Evolutionary conservation across 2,888 invertebrate genomes (phyloP).

Genomic region (Melinaea marsaeus): DNA sequence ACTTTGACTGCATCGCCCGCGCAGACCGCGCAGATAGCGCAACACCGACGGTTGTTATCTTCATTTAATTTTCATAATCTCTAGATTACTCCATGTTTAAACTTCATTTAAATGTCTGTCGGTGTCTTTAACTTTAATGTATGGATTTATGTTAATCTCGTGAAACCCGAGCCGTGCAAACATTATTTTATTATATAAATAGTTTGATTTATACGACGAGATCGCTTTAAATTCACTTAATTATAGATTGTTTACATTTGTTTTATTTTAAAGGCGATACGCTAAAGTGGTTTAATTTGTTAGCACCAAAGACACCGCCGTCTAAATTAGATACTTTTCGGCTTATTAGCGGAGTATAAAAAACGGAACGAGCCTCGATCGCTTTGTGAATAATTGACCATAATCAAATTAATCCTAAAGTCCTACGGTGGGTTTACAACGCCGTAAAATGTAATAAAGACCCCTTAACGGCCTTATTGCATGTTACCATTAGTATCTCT

Average conservation of each 20-base stretch:
- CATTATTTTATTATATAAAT: slow-evolving; percentile 22
- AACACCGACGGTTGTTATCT: slow-evolving; percentile 58
- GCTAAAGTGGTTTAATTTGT: slow-evolving; percentile 77
- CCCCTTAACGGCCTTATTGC: slow-evolving; percentile 64
- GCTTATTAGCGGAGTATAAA: slow-evolving; percentile 73
- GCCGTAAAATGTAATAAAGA: slow-evolving; percentile 76
- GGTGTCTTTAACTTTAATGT: slow-evolving; percentile 19
- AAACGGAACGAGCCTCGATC: slow-evolving; percentile 66
- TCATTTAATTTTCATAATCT: slow-evolving; percentile 54
- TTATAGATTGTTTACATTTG: slow-evolving; percentile 76
- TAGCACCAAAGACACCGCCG: slow-evolving; percentile 74
- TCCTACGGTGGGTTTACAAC: slow-evolving; percentile 77
- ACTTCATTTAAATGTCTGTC: slow-evolving; percentile 25
- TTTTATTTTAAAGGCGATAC: slow-evolving; percentile 70
- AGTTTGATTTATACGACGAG: slow-evolving; percentile 42
- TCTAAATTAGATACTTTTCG: slow-evolving; percentile 74
- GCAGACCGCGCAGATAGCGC: slow-evolving; percentile 70
- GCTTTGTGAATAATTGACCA: slow-evolving; percentile 77
- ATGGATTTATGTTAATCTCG: slow-evolving; percentile 16
- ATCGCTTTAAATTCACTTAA: slow-evolving; percentile 70
- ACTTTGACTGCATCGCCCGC: slow-evolving; percentile 71
- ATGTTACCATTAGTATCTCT: slow-evolving; percentile 40
- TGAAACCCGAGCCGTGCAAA: slow-evolving; percentile 19
- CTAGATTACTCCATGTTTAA: slow-evolving; percentile 50
- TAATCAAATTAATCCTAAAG: slow-evolving; percentile 78